Percentiles rank a stretch among this genome's conserved stretches.
These are phyloP conservation scores for Calonectris borealis DNA, from an alignment of 2,113 vertebrate species.

Conservation along the genomic window DNA sequence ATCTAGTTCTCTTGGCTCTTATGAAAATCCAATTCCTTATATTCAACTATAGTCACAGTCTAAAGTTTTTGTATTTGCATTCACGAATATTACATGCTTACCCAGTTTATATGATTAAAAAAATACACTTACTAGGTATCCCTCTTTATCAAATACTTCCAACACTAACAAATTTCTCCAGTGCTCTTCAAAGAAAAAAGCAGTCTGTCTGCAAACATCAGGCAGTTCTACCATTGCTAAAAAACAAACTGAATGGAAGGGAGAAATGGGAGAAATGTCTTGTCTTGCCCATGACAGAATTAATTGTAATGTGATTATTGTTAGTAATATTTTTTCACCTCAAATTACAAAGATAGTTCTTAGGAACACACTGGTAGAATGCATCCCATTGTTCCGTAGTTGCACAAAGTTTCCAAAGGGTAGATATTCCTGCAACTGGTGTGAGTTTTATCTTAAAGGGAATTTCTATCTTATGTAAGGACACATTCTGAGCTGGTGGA, in stretches of 20 bases:
- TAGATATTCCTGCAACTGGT: background rate
- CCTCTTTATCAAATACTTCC: background rate
- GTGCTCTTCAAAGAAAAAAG: background rate
- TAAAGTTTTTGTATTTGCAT: background rate
- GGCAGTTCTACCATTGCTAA: background rate
- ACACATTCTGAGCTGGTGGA: background rate
- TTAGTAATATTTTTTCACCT: background rate
- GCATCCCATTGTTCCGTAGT: background rate
- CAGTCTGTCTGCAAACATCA: background rate
- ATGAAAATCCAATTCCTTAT: background rate
- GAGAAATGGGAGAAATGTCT: background rate
- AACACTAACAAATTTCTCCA: background rate
- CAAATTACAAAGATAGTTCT: background rate
- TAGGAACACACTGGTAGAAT: background rate
- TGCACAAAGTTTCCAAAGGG: background rate
- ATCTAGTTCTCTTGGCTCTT: background rate
- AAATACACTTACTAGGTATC: background rate
- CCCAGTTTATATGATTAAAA: background rate
- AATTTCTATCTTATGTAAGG: background rate
- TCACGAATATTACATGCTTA: background rate
- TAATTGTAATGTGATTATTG: background rate
- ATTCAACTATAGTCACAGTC: background rate
- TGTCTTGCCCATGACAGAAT: background rate
- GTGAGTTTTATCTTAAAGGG: background rate
- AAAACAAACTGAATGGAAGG: background rate